phyloP scores from a whole-genome alignment of 2,113 vertebrate genomes.

The Crotalus helleri region DNA sequence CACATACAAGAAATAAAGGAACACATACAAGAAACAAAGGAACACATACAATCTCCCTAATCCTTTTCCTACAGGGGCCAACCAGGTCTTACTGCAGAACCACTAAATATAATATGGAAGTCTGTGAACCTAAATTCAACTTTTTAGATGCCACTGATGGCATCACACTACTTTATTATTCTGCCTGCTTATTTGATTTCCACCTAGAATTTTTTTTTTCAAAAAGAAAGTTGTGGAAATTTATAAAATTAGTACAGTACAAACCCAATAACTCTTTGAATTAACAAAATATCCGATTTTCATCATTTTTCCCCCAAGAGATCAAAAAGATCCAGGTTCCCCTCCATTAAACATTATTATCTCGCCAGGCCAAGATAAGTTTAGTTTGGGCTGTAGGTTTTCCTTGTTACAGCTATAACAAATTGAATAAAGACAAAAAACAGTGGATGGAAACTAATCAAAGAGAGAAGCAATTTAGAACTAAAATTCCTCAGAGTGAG shows the following conservation, averaged over 20 bases:
- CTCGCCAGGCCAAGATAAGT: background rate
- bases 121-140: background rate
- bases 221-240: slow-evolving; percentile 9
- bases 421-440: background rate
- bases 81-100: too few species aligned
- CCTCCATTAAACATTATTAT: background rate
- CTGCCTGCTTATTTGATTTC: background rate
- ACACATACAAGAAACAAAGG: too few species aligned
- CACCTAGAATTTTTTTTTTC: slow-evolving; percentile 23
- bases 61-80: background rate
- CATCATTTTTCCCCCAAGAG: background rate
- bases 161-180: background rate
- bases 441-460: background rate
- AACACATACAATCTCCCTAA: background rate
- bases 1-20: too few species aligned
- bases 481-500: background rate
- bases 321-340: background rate
- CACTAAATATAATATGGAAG: background rate
- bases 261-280: background rate
- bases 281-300: background rate
- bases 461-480: background rate
- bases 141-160: background rate
- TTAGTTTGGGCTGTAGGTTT: background rate
- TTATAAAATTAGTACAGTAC: background rate
- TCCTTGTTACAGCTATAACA: background rate